Evolutionary conservation across 2,888 invertebrate species (phyloP), one percentile per base, ranked within the genome.

Genomic region (Athalia circularis): DNA sequence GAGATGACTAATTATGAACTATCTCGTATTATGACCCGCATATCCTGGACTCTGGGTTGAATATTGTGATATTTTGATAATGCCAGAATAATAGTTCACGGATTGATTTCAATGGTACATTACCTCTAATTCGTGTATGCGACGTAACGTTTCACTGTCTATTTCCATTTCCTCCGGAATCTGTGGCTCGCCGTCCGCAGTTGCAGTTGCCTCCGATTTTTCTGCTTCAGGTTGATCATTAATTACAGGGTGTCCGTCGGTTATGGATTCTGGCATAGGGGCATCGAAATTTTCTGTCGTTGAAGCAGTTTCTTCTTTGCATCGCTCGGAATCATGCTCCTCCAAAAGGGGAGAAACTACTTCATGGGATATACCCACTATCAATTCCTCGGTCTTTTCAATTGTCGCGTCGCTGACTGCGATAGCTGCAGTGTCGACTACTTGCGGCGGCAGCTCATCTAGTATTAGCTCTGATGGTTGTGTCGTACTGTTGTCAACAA

Each of bases 131-230:
- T 90, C 90, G 67, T 90, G 90, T 80, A 90, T 90, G 64, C 90
- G 88, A 77, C 89, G 89, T 52, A 90, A 82, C 0, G 90, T 90
- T 81, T 89, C 90, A 48, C 87, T 89, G 67, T 90, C 90, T 59
- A 90, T 89, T 77, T 90, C 90, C 88, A 90, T 90, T 76, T 87
- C 90, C 79, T 89, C 89, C 1, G 89, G 88, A 77, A 89, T 87
- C 72, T 88, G 88, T 0, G 88, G 83, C 65, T 88, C 89, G 0
- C 86, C 81, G 48, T 88, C 89, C 4, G 84, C 80, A 3, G 83
- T 64, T 43, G 75, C 62, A 13, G 75, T 82, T 6, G 85, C 85
- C 4, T 83, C 81, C 5, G 84, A 65, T 11, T 83, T 82, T 47
- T 83, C 84, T 9, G 82, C 79, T 62, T 85, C 84, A 3, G 77